Evolutionary conservation across 2,888 invertebrate genomes (phyloP), one percentile per base, ranked within the genome.

Genomic region (Encarsia formosa): DNA sequence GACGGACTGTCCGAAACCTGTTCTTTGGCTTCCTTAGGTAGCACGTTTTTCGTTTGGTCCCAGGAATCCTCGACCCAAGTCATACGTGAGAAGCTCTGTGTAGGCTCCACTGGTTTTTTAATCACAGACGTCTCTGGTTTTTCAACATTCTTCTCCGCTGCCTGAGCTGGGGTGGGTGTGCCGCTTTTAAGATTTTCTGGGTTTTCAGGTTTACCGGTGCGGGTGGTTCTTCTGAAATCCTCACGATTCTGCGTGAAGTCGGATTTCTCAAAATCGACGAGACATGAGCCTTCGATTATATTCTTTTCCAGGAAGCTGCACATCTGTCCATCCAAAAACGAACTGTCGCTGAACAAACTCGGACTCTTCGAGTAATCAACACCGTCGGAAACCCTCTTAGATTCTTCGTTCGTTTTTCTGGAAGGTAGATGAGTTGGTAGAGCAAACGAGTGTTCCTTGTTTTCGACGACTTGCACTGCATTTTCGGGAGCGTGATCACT

Each of bases 271-370:
- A 66, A 63, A 9, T 61, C 61, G 9, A 64, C 61, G 11, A 65
- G 49, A 39, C 62, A 57, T 2, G 61, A 34, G n/a, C 64, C 59
- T 41, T 65, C 66, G 8, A 69, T 55, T 15, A 69, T 61, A 52
- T 70, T 75, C 59, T 70, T 76, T 42, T 79, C 76, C 16, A 79
- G 64, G 24, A 78, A 66, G 55, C 78, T 76, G 60, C 75, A 77
- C 13, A 79, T 68, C 63, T 80, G 76, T 37, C 76, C 71, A 59
- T 82, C 79, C 37, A 81, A 59, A 24, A 77, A 75, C 31, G 82
- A 70, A 62, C 81, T 83, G 41, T 82, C 82, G 59, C 78, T 80
- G 65, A 83, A 83, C 40, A 82, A 64, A 67, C 77, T 79, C 3
- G 79, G 78, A 69, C 77, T 78, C 45, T 77, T 60, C 0, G 50